A percentile compares a stretch with the other conserved stretches of the same genome.
These are phyloP conservation scores for Aphidius colemani DNA, from an alignment of 2,888 invertebrate genomes.

Conservation along the genomic window DNA sequence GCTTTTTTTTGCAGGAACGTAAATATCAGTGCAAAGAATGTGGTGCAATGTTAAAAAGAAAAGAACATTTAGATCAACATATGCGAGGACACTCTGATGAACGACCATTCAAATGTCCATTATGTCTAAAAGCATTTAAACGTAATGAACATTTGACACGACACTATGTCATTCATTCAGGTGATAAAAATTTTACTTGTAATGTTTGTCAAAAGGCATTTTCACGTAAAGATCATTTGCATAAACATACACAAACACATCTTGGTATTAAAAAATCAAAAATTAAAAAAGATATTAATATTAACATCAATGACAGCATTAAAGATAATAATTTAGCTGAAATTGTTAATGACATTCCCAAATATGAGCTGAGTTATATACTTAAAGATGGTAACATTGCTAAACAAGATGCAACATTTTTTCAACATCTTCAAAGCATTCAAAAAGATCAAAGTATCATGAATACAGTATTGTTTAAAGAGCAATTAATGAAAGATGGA, in stretches of 20 bases:
- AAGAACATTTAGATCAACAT: conserved; percentile 62
- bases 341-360: conserved; percentile 35
- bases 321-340: conserved; percentile 20
- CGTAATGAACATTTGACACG: conserved; percentile 64
- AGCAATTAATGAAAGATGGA: conserved; percentile 51
- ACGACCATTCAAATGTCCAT: conserved; percentile 59
- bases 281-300: conserved; percentile 47
- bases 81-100: conserved; percentile 62
- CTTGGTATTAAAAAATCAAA: conserved; percentile 52
- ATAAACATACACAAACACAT: conserved; percentile 62
- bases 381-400: conserved; percentile 45
- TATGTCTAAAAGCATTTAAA: conserved; percentile 61
- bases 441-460: conserved; percentile 53
- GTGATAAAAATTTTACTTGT: conserved; percentile 62
- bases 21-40: conserved; percentile 63
- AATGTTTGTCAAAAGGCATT: conserved; percentile 62
- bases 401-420: conserved; percentile 47
- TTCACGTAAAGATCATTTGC: conserved; percentile 62
- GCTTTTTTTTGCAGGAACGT: conserved; percentile 51
- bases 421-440: conserved; percentile 54
- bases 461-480: conserved; percentile 54
- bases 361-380: conserved; percentile 46
- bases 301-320: conserved; percentile 18
- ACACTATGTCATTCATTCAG: conserved; percentile 63
- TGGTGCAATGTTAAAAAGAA: conserved; percentile 63